Evolutionary conservation across 2,797 vertebrate genomes (phyloP), one percentile per base, ranked within the genome.

Genomic region (Lophotriccus pileatus): DNA sequence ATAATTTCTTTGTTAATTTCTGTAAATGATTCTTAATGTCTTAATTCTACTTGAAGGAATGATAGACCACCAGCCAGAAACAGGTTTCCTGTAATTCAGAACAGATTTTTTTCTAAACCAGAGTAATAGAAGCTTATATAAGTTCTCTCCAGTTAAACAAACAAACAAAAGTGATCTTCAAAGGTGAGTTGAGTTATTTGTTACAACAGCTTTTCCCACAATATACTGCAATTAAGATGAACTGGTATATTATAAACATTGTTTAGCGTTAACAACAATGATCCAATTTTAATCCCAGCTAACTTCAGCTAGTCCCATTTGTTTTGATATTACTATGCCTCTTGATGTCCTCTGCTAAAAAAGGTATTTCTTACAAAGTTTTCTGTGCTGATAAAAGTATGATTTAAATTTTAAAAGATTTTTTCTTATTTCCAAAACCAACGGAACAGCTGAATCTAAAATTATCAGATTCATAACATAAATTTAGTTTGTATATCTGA

Each of bases 1-100:
- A 56, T 34, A 74, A 53, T 67, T 68, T 74, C 27, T 67, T 43
- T 34, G 55, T 52, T 87, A 13, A 72, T 75, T 79, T 94, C 84
- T 63, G 5, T 50, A 69, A 55, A 9, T 28, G 3, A 75, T 46
- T 24, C 21, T 44, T 55, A 44, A 53, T 0, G 0, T 50, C 55
- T 62, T 49, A 53, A 58, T 90, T 84, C 73, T 25, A 46, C 16
- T 74, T 41, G 20, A 63, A 67, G 3, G 19, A 63, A 56, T 81
- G 11, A 64, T 0, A 63, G 34, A 46, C 17, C 20, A 53, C 13
- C 43, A 92, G 37, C 25, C 44, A 80, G 69, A 55, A 93, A 47
- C 2, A 44, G 12, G 30, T 53, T 60, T 76, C 68, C 32, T 24
- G 17, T 49, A n/a, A 68, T 36, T 84, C 58, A 62, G 36, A 84